Evolutionary conservation across 2,113 vertebrate species (phyloP), one percentile per base, ranked within the genome.

Genomic region (Paedocypris sp.): DNA sequence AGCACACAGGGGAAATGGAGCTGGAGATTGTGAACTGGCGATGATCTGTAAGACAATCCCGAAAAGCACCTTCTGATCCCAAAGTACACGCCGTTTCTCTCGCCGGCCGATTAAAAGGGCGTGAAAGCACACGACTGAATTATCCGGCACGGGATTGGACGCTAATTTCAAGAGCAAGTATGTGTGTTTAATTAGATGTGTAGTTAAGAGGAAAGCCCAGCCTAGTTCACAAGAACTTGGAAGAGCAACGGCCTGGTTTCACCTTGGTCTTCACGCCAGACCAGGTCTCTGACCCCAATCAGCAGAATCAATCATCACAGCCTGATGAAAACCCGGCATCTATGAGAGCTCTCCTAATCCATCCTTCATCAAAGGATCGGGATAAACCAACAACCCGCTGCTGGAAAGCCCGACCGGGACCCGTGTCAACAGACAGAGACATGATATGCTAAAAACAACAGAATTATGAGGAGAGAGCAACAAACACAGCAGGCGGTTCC

Each of bases 371-470:
- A 19, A 15, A 46, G 66, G 71, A 75, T 73, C 62, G 69, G 51
- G 18, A 47, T 45, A 64, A 61, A 71, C 70, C 73, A 68, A 72
- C 43, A 23, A 59, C n/a, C 41, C 66, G 67, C 36, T 4, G 52
- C 42, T 48, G 33, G 56, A 61, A 62, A 49, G 1, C 28, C 32
- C 47, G 68, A 60, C 47, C 15, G 20, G 58, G 66, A 73, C 59
- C 60, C 76, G 29, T 64, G 51, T 78, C 77, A 82, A 77, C 73
- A 75, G 49, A 62, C n/a, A 33, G 53, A 60, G 72, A 71, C 58
- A 46, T 74, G 72, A 76, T 75, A 73, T 71, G 59, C 72, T 75
- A 77, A 81, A 79, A 80, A 78, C 76, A 82, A 80, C 77, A 82
- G 64, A 31, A 29, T 62, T 47, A 67, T 67, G 70, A 63, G 53